Evolutionary conservation across 2,797 vertebrate genomes (phyloP).

Genomic region (Pseudomugil tenellus): DNA sequence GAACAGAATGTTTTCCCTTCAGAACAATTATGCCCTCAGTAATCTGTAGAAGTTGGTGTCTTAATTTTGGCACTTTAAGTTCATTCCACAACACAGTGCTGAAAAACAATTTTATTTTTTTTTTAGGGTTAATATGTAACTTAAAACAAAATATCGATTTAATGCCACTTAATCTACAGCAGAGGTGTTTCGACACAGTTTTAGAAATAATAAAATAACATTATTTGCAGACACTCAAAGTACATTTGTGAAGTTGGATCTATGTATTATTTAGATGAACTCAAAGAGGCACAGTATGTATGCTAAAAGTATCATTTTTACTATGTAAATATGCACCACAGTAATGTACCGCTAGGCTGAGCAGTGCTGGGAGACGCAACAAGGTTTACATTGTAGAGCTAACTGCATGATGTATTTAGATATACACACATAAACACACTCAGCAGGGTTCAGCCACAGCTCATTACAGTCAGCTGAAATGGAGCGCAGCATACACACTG

Average conservation of each 20-base stretch:
- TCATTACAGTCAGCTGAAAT: slow-evolving; percentile 78
- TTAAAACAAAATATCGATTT: slow-evolving; percentile 48
- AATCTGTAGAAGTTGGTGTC: slow-evolving; percentile 15
- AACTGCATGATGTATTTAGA: slow-evolving; percentile 47
- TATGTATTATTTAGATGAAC: slow-evolving; percentile 18
- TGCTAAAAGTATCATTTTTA: slow-evolving; percentile 15
- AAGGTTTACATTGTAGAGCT: slow-evolving; percentile 56
- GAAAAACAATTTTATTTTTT: neutral
- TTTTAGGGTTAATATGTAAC: slow-evolving; percentile 4
- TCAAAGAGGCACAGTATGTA: slow-evolving; percentile 41
- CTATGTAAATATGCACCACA: slow-evolving; percentile 39
- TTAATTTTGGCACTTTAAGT: slow-evolving; percentile 8
- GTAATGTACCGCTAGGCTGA: slow-evolving; percentile 40
- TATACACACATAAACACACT: slow-evolving; percentile 19
- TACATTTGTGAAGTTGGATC: slow-evolving; percentile 6
- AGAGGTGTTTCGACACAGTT: neutral
- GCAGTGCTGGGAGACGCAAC: slow-evolving; percentile 60
- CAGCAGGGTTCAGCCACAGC: slow-evolving; percentile 67
- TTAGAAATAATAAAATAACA: slow-evolving; percentile 7
- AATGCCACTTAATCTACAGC: slow-evolving; percentile 34
- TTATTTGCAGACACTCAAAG: slow-evolving; percentile 1
- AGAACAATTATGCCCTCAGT: slow-evolving; percentile 13
- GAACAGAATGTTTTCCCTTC: slow-evolving; percentile 17
- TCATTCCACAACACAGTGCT: slow-evolving; percentile 1
- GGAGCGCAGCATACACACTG: slow-evolving; percentile 64